Evolutionary conservation across 2,113 vertebrate species (phyloP).

Genomic region (Poicephalus meyeri): DNA sequence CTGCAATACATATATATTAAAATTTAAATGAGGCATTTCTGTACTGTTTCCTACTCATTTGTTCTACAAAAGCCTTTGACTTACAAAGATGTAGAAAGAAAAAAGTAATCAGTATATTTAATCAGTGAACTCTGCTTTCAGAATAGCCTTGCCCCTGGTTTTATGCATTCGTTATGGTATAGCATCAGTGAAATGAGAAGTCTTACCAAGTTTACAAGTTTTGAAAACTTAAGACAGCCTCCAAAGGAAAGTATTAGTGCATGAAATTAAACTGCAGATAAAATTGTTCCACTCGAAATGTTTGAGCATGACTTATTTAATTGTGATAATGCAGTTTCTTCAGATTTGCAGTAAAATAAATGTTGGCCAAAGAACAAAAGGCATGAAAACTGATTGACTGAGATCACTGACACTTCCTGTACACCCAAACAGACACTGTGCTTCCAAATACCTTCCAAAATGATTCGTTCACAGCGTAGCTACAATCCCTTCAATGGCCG

Average conservation of each 20-base stretch:
- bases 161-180: neutral
- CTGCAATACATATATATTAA: neutral
- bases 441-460: neutral
- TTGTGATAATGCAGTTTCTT: neutral
- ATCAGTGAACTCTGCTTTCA: neutral
- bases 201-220: neutral
- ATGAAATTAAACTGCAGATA: constrained; percentile 34
- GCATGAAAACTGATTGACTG: neutral
- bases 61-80: neutral
- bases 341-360: neutral
- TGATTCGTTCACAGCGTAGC: neutral
- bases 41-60: neutral
- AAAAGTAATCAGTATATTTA: neutral
- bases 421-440: neutral
- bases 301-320: neutral
- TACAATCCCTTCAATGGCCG: neutral
- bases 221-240: neutral
- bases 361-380: neutral
- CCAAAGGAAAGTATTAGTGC: neutral
- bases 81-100: neutral
- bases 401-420: neutral
- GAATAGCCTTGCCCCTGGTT: neutral
- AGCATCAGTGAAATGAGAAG: neutral
- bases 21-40: neutral
- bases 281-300: constrained; percentile 22